Percentiles rank a stretch among this genome's conserved stretches.
Evolutionary conservation across 2,888 invertebrate genomes (phyloP).

Genomic region (Sinopyrophorus schimmeli): DNA sequence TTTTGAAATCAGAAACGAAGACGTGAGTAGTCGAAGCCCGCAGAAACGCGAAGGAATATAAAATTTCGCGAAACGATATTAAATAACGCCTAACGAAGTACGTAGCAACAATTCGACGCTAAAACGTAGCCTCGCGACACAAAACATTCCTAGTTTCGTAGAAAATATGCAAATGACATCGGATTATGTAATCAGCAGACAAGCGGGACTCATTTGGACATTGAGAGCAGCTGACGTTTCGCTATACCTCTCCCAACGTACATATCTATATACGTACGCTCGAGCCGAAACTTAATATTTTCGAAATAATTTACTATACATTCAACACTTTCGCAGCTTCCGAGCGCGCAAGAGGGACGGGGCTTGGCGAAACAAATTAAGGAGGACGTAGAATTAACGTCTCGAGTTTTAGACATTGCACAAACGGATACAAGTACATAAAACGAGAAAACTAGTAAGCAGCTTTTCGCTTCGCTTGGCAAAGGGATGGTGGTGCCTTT

Average conservation of each 20-base stretch:
- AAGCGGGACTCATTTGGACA: constrained; percentile 26
- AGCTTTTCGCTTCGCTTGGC: constrained; percentile 20
- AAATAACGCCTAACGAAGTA: constrained; percentile 21
- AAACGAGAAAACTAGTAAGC: constrained; percentile 24
- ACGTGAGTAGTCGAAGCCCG: too few relatives aligned
- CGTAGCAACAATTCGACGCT: constrained; percentile 17
- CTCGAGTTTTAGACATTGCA: constrained; percentile 22
- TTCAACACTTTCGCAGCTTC: constrained; percentile 17
- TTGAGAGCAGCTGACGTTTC: constrained; percentile 13
- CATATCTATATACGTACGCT: too few relatives aligned
- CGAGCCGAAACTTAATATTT: too few relatives aligned
- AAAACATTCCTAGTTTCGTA: constrained; percentile 24
- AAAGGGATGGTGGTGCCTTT: constrained; percentile 20
- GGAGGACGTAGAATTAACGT: constrained; percentile 24
- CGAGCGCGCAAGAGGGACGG: constrained; percentile 4
- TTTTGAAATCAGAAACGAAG: too few relatives aligned
- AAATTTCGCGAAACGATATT: constrained; percentile 5
- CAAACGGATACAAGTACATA: constrained; percentile 25
- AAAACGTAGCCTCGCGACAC: constrained; percentile 18
- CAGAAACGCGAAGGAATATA: too few relatives aligned
- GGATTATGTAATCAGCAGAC: constrained; percentile 29
- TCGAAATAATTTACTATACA: constrained; percentile 22
- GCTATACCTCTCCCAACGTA: constrained; percentile 1
- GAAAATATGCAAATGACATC: constrained; percentile 30
- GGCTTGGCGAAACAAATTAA: constrained; percentile 24